These are phyloP conservation scores for Drosophila simulans DNA, from an alignment of 1,140 invertebrate species.

Conservation along the genomic window DNA sequence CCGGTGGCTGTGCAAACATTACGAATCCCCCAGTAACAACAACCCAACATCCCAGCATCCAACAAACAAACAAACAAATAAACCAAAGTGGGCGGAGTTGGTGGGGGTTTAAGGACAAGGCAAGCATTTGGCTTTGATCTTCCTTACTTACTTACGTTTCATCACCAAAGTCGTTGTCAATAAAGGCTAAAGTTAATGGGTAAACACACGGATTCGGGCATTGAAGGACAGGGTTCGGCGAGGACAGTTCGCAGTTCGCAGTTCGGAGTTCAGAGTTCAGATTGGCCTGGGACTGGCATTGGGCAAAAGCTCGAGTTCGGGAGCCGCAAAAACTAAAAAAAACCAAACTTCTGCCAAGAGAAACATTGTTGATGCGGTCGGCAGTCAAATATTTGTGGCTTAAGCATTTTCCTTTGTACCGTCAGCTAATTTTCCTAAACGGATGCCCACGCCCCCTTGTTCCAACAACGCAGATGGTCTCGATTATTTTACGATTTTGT, in stretches of 20 bases:
- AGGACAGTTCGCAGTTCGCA: background rate
- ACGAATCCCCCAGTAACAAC: constrained; percentile 23
- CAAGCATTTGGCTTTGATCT: constrained; percentile 71
- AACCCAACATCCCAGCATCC: constrained; percentile 20
- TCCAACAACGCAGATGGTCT: background rate
- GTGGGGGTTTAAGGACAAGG: constrained; percentile 22
- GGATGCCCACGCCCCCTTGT: constrained; percentile 12
- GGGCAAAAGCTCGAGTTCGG: background rate
- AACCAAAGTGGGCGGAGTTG: constrained; percentile 5
- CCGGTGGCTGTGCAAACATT: constrained; percentile 61
- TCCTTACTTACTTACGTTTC: constrained; percentile 75
- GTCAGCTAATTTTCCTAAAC: constrained; percentile 57
- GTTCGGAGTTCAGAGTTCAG: too few relatives aligned
- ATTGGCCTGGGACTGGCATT: too few relatives aligned
- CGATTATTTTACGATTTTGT: background rate
- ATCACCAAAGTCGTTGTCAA: constrained; percentile 78
- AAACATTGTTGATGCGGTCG: constrained; percentile 73
- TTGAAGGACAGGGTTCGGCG: background rate
- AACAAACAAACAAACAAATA: constrained; percentile 15
- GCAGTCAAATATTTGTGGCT: constrained; percentile 73
- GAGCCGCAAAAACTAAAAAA: constrained; percentile 74
- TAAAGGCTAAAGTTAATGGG: constrained; percentile 74
- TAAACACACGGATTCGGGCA: constrained; percentile 46
- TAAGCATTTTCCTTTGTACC: constrained; percentile 54
- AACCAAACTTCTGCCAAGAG: constrained; percentile 63